Evolutionary conservation across 2,113 vertebrate species (phyloP).

Genomic region (Plestiodon gilberti): DNA sequence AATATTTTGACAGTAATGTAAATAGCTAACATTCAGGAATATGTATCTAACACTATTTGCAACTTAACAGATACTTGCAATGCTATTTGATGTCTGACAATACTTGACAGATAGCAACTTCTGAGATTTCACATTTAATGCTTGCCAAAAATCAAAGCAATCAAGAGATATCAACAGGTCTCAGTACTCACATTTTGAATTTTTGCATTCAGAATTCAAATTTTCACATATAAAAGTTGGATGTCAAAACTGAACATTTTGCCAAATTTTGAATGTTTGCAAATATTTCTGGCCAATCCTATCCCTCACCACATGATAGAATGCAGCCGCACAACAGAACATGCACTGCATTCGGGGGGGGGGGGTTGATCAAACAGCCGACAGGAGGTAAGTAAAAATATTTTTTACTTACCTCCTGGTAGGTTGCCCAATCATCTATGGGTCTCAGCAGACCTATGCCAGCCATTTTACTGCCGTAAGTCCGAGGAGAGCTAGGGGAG

Average conservation of each 20-base stretch:
- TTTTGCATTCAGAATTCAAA: background rate
- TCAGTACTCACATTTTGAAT: background rate
- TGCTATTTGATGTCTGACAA: background rate
- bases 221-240: background rate
- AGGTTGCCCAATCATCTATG: too few species aligned
- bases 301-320: too few species aligned
- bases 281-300: background rate
- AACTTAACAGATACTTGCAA: background rate
- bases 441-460: too few species aligned
- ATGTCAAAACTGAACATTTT: background rate
- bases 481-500: too few species aligned
- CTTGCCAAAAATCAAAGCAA: background rate
- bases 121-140: background rate
- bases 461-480: too few species aligned
- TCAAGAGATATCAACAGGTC: background rate
- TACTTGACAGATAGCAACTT: background rate
- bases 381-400: too few species aligned
- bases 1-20: background rate
- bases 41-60: background rate
- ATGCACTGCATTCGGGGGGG: too few species aligned
- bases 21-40: background rate
- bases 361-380: too few species aligned
- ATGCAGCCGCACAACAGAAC: too few species aligned
- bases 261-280: background rate
- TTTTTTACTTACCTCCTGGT: too few species aligned